Evolutionary conservation across 2,888 invertebrate genomes (phyloP).

Genomic region (Drosophila limbata): DNA sequence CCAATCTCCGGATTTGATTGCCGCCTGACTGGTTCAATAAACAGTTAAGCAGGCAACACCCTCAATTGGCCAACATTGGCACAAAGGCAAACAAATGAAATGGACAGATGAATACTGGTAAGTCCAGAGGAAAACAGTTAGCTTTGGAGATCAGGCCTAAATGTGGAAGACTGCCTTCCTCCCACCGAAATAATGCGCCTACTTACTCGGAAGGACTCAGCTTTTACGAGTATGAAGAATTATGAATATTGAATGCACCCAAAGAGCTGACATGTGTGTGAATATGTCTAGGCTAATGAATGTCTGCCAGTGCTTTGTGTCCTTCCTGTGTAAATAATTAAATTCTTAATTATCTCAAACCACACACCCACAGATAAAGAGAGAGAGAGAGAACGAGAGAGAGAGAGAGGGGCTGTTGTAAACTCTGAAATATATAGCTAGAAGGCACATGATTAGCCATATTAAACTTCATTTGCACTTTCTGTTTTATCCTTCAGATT

Average conservation of each 20-base stretch:
- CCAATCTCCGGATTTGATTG: conserved; percentile 15
- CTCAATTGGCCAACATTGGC: conserved; percentile 63
- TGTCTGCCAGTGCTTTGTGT: conserved; percentile 36
- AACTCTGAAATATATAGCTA: conserved; percentile 40
- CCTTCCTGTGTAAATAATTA: conserved; percentile 71
- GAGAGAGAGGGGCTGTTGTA: conserved; percentile 30
- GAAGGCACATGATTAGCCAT: conserved; percentile 55
- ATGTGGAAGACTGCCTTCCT: conserved; percentile 45
- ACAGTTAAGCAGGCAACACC: conserved; percentile 56
- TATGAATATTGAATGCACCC: conserved; percentile 72
- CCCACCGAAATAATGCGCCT: background rate
- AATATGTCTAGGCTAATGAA: conserved; percentile 68
- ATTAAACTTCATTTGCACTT: conserved; percentile 68
- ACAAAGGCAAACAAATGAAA: conserved; percentile 57
- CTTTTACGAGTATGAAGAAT: conserved; percentile 56
- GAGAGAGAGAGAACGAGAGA: conserved; percentile 1
- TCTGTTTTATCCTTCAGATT: conserved; percentile 1
- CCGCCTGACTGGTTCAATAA: conserved; percentile 46
- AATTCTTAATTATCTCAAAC: conserved; percentile 79
- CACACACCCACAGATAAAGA: conserved; percentile 24
- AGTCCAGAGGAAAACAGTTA: conserved; percentile 52
- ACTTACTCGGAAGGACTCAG: background rate
- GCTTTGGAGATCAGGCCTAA: conserved; percentile 36
- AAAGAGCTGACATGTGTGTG: conserved; percentile 25
- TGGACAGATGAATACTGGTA: conserved; percentile 10